Percentiles rank a stretch among this genome's conserved stretches.
phyloP scores from a whole-genome alignment of 2,888 invertebrate genomes.

The Scaptomyza tumidula region DNA sequence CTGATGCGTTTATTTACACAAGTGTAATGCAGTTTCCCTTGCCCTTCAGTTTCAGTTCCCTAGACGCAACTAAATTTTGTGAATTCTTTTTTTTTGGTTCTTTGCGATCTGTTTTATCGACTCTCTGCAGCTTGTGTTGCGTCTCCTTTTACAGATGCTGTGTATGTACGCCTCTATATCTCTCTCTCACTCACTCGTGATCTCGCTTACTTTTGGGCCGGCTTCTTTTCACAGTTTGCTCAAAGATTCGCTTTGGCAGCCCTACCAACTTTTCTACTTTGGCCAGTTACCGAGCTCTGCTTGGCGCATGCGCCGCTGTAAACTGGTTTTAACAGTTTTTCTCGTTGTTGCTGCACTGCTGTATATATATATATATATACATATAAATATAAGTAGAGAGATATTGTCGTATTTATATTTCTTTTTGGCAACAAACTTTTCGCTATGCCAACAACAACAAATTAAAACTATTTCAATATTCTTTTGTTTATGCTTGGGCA shows the following conservation, averaged over 20 bases:
- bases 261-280: conserved; percentile 58
- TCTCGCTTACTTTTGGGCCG: conserved; percentile 41
- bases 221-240: conserved; percentile 73
- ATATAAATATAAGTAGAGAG: conserved; percentile 8
- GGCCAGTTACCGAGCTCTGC: conserved; percentile 43
- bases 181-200: not conserved
- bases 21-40: conserved; percentile 32
- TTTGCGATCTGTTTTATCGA: conserved; percentile 36
- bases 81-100: not conserved
- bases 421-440: conserved; percentile 44
- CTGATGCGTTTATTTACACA: conserved; percentile 46
- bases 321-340: conserved; percentile 74
- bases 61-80: conserved; percentile 7
- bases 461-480: conserved; percentile 5
- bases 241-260: conserved; percentile 70
- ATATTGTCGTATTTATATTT: conserved; percentile 44
- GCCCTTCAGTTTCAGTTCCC: conserved; percentile 30
- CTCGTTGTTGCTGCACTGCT: conserved; percentile 25
- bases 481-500: conserved; percentile 39
- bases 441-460: conserved; percentile 24
- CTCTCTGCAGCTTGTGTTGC: conserved; percentile 54
- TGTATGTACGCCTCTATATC: conserved; percentile 1
- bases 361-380: conserved; percentile 16
- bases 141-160: conserved; percentile 52
- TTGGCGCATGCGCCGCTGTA: conserved; percentile 65